Conservation (phyloP, 2,113 vertebrate genomes). For the Camelus dromedarius region DNA sequence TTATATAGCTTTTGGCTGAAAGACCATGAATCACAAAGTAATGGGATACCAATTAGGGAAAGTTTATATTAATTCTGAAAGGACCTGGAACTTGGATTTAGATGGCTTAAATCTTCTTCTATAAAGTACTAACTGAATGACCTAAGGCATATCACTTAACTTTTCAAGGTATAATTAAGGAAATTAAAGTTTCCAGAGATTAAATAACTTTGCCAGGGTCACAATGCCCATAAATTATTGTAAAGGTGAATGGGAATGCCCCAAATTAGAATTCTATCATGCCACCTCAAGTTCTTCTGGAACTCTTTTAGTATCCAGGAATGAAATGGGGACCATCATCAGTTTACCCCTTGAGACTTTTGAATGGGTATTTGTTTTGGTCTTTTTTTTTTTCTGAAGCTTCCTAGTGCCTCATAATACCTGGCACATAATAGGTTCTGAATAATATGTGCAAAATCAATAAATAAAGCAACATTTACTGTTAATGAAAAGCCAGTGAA, state of each 20-base stretch:
- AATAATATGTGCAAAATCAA: slow-evolving; percentile 15
- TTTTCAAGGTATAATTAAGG: background rate
- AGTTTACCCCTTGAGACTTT: background rate
- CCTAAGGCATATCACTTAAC: background rate
- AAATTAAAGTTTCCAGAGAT: slow-evolving; percentile 37
- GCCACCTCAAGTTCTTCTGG: background rate
- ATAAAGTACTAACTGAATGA: background rate
- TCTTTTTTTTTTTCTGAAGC: background rate
- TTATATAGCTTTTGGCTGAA: background rate
- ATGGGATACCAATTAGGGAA: slow-evolving; percentile 23
- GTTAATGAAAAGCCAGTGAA: background rate
- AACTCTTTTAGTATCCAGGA: background rate
- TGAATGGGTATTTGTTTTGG: background rate
- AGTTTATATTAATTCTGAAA: slow-evolving; percentile 53
- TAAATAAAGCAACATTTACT: slow-evolving; percentile 9
- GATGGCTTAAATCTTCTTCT: slow-evolving; percentile 11
- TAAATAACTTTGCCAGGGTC: background rate
- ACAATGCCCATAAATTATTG: background rate
- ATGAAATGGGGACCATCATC: background rate
- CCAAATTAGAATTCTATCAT: background rate
- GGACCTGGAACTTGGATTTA: background rate
- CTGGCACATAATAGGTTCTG: background rate
- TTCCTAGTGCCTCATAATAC: background rate
- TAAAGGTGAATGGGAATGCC: background rate
- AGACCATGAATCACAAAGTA: slow-evolving; percentile 24